phyloP scores from a whole-genome alignment of 2,797 vertebrate species.

The Cetoscarus ocellatus region DNA sequence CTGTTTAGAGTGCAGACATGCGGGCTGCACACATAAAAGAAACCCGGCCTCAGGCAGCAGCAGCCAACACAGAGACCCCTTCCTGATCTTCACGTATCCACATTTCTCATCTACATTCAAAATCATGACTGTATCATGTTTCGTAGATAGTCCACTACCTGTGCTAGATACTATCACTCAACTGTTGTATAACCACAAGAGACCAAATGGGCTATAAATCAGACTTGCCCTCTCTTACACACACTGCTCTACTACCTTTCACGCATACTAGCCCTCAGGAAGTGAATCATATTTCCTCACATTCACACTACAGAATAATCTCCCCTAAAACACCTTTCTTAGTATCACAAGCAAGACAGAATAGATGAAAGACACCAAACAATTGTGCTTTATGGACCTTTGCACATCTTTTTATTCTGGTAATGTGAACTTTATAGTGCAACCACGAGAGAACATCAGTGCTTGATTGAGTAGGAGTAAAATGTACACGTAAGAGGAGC shows the following conservation, averaged over 20 bases:
- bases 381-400: too few relatives aligned
- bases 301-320: background rate
- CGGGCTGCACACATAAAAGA: conserved; percentile 36
- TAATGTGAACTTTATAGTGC: conserved; percentile 5
- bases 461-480: background rate
- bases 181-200: background rate
- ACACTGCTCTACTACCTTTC: background rate
- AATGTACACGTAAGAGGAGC: background rate
- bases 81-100: conserved; percentile 18
- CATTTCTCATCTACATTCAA: conserved; percentile 22
- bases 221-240: background rate
- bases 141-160: background rate
- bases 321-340: background rate
- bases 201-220: background rate
- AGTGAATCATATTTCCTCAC: conserved; percentile 2
- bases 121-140: conserved; percentile 5
- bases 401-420: too few relatives aligned
- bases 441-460: background rate
- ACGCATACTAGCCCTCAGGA: background rate
- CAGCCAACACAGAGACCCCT: conserved; percentile 5
- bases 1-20: conserved; percentile 36
- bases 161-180: background rate
- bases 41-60: conserved; percentile 19
- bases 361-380: background rate
- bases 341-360: background rate